phyloP scores from a whole-genome alignment of 2,113 vertebrate species.

The Cygnus buccinator region DNA sequence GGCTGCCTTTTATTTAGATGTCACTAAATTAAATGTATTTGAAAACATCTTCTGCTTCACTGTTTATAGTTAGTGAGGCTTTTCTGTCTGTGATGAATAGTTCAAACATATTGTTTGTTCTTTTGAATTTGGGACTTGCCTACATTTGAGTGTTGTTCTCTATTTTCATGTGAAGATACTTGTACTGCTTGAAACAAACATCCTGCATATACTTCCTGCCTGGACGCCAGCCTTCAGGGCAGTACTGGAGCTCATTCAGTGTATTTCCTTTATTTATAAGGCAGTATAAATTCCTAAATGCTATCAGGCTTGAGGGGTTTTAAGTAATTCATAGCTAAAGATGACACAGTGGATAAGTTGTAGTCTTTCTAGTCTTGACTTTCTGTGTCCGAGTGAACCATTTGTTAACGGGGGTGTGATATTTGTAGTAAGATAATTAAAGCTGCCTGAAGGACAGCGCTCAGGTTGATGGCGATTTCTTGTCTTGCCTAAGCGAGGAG shows the following conservation, averaged over 20 bases:
- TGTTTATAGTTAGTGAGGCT: neutral
- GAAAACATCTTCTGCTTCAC: neutral
- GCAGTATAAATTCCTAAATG: neutral
- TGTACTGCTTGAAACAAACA: neutral
- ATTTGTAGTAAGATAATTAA: neutral
- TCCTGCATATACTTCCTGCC: neutral
- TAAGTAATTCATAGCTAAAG: neutral
- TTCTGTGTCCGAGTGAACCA: neutral
- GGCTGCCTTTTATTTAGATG: neutral
- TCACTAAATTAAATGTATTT: neutral
- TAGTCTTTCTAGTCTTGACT: neutral
- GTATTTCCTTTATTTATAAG: neutral
- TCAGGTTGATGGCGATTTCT: neutral
- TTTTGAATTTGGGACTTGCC: neutral
- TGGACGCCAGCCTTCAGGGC: neutral
- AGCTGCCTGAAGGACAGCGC: neutral
- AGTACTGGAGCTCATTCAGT: neutral
- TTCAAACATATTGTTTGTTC: accelerated
- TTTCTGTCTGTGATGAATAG: neutral
- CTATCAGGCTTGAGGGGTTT: neutral
- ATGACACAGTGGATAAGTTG: neutral
- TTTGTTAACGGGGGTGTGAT: neutral
- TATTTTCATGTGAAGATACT: neutral
- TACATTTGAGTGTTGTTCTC: neutral
- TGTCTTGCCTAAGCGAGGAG: neutral